phyloP scores from a whole-genome alignment of 2,888 invertebrate genomes.

The Zootermopsis nevadensis region DNA sequence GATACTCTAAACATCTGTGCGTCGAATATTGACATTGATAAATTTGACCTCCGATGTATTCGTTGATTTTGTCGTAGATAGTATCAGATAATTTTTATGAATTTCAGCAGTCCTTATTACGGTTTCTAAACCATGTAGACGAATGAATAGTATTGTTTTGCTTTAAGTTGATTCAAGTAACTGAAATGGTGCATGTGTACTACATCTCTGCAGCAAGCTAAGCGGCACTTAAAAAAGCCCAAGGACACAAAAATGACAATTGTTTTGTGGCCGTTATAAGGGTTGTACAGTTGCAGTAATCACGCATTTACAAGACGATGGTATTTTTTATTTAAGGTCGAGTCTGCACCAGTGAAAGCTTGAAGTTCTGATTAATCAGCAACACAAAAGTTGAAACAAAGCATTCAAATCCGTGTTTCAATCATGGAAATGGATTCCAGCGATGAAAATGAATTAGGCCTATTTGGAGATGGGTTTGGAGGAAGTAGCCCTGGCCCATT shows the following conservation, averaged over 20 bases:
- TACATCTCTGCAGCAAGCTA: background rate
- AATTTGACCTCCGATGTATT: constrained; percentile 27
- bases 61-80: constrained; percentile 30
- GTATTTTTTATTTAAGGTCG: constrained; percentile 35
- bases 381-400: background rate
- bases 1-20: background rate
- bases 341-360: constrained; percentile 42
- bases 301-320: background rate
- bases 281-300: background rate
- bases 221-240: constrained; percentile 28
- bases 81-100: background rate
- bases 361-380: constrained; percentile 9
- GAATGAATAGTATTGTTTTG: background rate
- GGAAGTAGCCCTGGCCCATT: constrained; percentile 60
- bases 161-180: background rate
- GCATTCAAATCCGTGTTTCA: constrained; percentile 13
- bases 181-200: background rate
- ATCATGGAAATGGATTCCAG: constrained; percentile 46
- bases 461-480: constrained; percentile 62
- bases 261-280: constrained; percentile 17
- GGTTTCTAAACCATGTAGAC: background rate
- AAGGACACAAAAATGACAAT: constrained; percentile 49
- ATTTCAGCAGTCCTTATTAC: no score
- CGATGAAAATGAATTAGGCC: constrained; percentile 49
- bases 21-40: constrained; percentile 37